Base-by-base conservation (phyloP, 2,797 vertebrate genomes). In the Lates japonicus region DNA sequence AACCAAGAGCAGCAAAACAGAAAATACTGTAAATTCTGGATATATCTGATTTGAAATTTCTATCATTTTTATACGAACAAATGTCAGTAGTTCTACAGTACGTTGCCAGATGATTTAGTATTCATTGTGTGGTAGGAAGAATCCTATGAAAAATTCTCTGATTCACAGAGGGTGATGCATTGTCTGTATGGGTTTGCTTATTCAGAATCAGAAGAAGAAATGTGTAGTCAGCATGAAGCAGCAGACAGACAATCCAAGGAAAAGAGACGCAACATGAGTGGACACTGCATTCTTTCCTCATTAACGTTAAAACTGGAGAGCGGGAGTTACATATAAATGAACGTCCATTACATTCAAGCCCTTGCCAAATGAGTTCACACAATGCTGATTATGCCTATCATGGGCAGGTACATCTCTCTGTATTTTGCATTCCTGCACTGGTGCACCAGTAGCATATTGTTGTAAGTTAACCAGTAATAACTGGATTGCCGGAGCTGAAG, bases 191-290 rank as follows among this genome's bases (percentile, higher is more conserved):
- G 39, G 5, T 74, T 61, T 55, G 14, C 41, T 63, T 70, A 41
- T 70, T 75, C 1, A 65, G 12, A 46, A 64, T 54, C 13, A 57
- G 19, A 12, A 35, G 37, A 41, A n/a, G 9, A 72, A 70, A 62
- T 3, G 63, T 46, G 25, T 4, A 49, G 66, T 64, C 49, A 69
- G 64, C 51, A 68, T 69, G 58, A 77, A 46, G 51, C 29, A 58
- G 14, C 51, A 52, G 41, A 68, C 63, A 7, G 54, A 48, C 41
- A 81, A 67, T 22, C 49, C 9, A 63, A 57, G 41, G 35, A 51
- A 63, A 41, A 16, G 10, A 67, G 72, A 44, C 20, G 5, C 54
- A 57, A 61, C 51, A 41, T 25, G 25, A 81, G 58, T 63, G 25
- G 8, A 68, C 48, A 58, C 25, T 29, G 25, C 25, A 29, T 29